phyloP scores from a whole-genome alignment of 2,113 vertebrate genomes.

The Macheiramphus alcinus region DNA sequence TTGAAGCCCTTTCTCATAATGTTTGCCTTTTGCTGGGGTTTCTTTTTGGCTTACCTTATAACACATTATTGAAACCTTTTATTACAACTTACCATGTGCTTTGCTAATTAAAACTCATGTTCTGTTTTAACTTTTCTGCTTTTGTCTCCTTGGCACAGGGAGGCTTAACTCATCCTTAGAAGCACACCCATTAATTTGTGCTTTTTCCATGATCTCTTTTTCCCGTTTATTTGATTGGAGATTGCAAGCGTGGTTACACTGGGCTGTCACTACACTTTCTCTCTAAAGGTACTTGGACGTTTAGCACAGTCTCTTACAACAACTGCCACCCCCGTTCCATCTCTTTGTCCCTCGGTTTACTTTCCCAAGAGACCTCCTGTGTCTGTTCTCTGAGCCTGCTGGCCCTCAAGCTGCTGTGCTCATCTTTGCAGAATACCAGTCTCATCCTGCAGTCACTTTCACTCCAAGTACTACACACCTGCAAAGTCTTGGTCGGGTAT shows the following conservation, averaged over 20 bases:
- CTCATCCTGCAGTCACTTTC: neutral
- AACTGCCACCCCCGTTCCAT: neutral
- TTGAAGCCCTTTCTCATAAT: neutral
- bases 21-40: neutral
- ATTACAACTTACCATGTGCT: neutral
- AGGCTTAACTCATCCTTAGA: neutral
- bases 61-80: neutral
- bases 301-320: neutral
- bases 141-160: neutral
- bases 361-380: neutral
- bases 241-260: neutral
- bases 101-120: neutral
- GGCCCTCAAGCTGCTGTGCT: neutral
- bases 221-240: neutral
- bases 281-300: neutral
- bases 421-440: neutral
- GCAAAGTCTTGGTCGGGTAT: neutral
- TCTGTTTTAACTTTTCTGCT: neutral
- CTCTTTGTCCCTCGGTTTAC: neutral
- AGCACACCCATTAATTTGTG: neutral
- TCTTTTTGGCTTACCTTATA: neutral
- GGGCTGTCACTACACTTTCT: neutral
- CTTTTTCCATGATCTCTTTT: neutral
- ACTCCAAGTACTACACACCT: no score
- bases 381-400: neutral